Evolutionary conservation across 92 coral and sea anemone species (phyloP).

Genomic region (Plumapathes pennacea): DNA sequence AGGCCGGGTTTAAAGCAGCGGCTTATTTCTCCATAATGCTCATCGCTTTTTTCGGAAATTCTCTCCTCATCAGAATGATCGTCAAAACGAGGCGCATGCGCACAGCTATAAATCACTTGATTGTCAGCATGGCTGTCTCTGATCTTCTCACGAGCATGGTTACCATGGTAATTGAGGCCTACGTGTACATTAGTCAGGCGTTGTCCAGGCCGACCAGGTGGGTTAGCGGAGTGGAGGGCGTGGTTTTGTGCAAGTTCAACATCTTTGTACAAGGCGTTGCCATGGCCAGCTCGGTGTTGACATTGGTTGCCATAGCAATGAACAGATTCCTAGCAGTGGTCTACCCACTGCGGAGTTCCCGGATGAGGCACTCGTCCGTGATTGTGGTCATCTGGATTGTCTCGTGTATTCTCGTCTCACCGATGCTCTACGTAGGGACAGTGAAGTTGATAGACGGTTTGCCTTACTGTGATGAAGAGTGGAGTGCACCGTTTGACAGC

Average conservation of each 20-base stretch:
- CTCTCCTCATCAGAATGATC: slow-evolving; percentile 53
- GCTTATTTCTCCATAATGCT: slow-evolving; percentile 48
- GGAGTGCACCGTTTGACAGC: slow-evolving; percentile 70
- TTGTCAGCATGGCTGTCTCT: slow-evolving; percentile 68
- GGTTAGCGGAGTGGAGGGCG: slow-evolving; percentile 55
- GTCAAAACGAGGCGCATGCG: slow-evolving; percentile 53
- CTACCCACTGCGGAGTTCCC: slow-evolving; percentile 66
- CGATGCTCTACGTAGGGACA: slow-evolving; percentile 81
- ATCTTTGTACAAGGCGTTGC: slow-evolving; percentile 61
- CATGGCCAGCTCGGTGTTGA: slow-evolving; percentile 73
- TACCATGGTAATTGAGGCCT: slow-evolving; percentile 55
- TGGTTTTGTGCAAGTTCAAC: slow-evolving; percentile 43
- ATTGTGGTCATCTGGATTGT: slow-evolving; percentile 70
- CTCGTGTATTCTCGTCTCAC: slow-evolving; percentile 60
- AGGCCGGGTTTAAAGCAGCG: slow-evolving; percentile 35
- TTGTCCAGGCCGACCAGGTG: slow-evolving; percentile 41
- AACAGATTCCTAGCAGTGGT: slow-evolving; percentile 85
- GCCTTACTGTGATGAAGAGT: slow-evolving; percentile 63
- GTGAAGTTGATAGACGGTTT: slow-evolving; percentile 33
- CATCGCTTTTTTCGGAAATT: slow-evolving; percentile 54
- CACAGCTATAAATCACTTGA: slow-evolving; percentile 60
- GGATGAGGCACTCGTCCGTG: slow-evolving; percentile 53
- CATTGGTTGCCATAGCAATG: slow-evolving; percentile 80
- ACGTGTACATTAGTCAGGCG: slow-evolving; percentile 33
- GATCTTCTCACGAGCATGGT: slow-evolving; percentile 53